Conservation (phyloP, 2,113 vertebrate species). For the Grammatotria lemairii region DNA sequence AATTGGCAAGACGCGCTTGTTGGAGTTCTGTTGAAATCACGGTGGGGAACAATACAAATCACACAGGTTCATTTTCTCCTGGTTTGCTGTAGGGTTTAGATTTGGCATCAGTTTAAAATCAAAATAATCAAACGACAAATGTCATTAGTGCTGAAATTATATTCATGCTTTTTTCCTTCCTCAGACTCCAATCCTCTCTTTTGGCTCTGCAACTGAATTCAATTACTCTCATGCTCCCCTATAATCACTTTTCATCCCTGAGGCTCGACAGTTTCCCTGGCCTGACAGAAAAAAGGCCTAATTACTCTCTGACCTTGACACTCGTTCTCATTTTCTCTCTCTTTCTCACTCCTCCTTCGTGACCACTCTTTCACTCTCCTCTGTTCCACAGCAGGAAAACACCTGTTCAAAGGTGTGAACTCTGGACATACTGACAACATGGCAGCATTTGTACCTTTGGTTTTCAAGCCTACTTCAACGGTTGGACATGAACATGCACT, state of each 20-base stretch:
- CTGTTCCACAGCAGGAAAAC: background rate
- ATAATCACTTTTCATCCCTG: conserved; percentile 71
- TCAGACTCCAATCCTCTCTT: conserved; percentile 18
- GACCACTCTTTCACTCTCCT: background rate
- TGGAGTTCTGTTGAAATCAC: background rate
- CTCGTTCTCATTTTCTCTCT: background rate
- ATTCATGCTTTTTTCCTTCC: background rate
- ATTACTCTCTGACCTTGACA: conserved; percentile 73
- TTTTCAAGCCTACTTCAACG: background rate
- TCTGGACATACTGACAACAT: background rate
- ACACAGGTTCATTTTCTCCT: background rate
- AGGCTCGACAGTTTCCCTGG: conserved; percentile 61
- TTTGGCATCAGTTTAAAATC: background rate
- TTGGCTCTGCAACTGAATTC: conserved; percentile 55
- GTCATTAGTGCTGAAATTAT: background rate
- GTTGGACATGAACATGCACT: background rate
- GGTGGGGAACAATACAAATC: background rate
- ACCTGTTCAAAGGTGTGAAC: conserved; percentile 11
- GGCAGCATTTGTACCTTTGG: background rate
- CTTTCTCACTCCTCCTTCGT: background rate
- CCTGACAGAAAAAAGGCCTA: conserved; percentile 59
- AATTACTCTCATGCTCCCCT: conserved; percentile 64
- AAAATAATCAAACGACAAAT: conserved; percentile 1
- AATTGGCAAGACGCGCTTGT: background rate
- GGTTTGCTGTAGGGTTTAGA: background rate